Percentiles rank a stretch among this genome's conserved stretches.
Evolutionary conservation across 2,797 vertebrate genomes (phyloP).

Genomic region (Pygocentrus nattereri): DNA sequence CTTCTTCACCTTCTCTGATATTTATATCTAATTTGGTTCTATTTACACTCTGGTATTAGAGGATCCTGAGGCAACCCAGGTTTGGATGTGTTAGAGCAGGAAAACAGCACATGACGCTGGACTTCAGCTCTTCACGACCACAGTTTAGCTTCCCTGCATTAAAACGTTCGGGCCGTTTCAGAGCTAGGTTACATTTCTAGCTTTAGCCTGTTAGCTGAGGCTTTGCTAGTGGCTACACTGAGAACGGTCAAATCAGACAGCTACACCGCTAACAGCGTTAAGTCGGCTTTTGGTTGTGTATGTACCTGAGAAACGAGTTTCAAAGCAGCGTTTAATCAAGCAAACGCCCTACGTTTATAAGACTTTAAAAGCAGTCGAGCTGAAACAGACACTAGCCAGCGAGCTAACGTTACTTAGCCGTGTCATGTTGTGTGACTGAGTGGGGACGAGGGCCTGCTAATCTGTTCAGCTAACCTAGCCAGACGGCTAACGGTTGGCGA

Average conservation of each 20-base stretch:
- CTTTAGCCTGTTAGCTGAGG: constrained; percentile 32
- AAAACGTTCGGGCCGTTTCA: background rate
- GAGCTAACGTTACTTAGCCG: background rate
- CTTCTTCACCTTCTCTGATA: too few relatives aligned
- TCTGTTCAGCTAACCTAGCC: background rate
- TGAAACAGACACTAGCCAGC: background rate
- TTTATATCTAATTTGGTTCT: too few relatives aligned
- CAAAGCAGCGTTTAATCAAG: background rate
- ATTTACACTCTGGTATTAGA: too few relatives aligned
- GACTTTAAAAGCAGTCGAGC: background rate
- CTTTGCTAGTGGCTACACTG: constrained; percentile 5
- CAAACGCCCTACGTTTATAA: background rate
- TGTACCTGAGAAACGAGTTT: background rate
- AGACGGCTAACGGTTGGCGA: background rate
- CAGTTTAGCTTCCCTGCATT: background rate
- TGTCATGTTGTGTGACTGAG: constrained; percentile 12
- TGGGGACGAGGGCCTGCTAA: constrained; percentile 39
- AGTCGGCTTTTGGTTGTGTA: background rate
- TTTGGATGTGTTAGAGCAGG: background rate
- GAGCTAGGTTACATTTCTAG: background rate
- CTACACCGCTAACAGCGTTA: background rate
- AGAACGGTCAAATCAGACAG: constrained; percentile 12
- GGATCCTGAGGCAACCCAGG: too few relatives aligned
- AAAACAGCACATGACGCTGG: background rate
- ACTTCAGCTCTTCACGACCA: background rate